Evolutionary conservation across 2,888 invertebrate species (phyloP), one percentile per base, ranked within the genome.

Genomic region (Athalia cordata): DNA sequence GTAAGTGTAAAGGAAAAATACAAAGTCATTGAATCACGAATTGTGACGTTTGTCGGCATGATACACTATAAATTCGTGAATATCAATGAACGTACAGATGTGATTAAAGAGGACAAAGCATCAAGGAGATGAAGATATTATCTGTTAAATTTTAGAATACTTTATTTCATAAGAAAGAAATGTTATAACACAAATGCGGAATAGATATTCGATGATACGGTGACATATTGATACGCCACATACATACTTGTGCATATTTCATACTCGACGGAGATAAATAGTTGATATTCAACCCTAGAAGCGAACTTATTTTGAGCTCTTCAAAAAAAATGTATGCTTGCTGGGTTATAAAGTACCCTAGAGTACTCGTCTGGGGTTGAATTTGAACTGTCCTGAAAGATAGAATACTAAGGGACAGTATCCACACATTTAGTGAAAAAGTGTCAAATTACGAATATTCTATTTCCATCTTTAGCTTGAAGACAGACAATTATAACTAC

Each of bases 101-200:
- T 55, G 57, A 57, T 43, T 3, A 29, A 76, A 15, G 61, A 62
- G 11, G 45, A 70, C 5, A 55, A 3, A 52, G 3, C n/a, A 55
- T 45, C 11, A 72, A 72, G 47, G 29, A 59, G 47, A 9, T 47
- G 5, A 47, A n/a, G 47, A 29, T 8, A 47, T 47, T 7, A n/a
- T 68, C 49, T 15, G 11, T 43, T 68, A 29, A 59, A 72, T 72
- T 59, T 72, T 59, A 5, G 59, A 59, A 72, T 45, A 70, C 29
- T 72, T 72, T 72, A 72, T 72, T 72, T 72, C 59, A 8, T 72
- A 59, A 72, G 59, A 72, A 72, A 72, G n/a, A 72, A 59, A 72
- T 59, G 7, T 57, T 72, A 47, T 13, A 57, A 72, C 57, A 45
- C n/a, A 72, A 72, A 57, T 57, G 72, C 47, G 29, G 61, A 59